Evolutionary conservation across 1,140 invertebrate genomes (phyloP).

Genomic region (Bombus soroeensis): DNA sequence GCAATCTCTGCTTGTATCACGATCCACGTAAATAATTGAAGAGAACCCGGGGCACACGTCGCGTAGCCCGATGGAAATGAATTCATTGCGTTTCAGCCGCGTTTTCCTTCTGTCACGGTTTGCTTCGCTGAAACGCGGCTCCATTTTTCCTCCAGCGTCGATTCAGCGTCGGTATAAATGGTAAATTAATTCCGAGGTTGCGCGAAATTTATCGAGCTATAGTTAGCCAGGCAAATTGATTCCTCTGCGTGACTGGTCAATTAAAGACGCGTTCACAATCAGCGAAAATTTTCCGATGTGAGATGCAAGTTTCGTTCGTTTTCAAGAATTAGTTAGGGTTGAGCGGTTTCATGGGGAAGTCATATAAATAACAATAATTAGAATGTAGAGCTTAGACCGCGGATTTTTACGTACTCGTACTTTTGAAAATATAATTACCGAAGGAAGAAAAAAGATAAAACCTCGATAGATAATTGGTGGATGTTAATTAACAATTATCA

Average conservation of each 20-base stretch:
- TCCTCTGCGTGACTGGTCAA: not conserved
- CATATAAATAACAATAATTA: too few relatives aligned
- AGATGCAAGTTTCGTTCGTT: not conserved
- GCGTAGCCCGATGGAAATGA: not conserved
- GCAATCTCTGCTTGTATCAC: not conserved
- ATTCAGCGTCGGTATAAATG: constrained; percentile 4
- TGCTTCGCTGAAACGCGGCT: not conserved
- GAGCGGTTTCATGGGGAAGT: not conserved
- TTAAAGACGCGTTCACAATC: not conserved
- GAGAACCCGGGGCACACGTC: not conserved
- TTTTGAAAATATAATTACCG: too few relatives aligned
- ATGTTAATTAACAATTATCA: too few relatives aligned
- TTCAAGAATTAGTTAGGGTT: not conserved
- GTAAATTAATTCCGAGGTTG: not conserved
- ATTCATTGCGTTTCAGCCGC: constrained; percentile 1
- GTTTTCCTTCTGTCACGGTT: not conserved
- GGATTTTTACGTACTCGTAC: too few relatives aligned
- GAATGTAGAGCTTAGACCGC: too few relatives aligned
- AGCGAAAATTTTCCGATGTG: not conserved
- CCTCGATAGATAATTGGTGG: too few relatives aligned
- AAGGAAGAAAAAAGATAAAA: too few relatives aligned
- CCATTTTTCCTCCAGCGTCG: constrained; percentile 2
- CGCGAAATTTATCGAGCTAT: constrained; percentile 13
- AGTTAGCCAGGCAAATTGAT: constrained; percentile 6
- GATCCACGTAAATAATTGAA: constrained; percentile 5